A percentile compares a stretch with the other conserved stretches of the same genome.
phyloP scores from a whole-genome alignment of 2,797 vertebrate species.

The Todus mexicanus region DNA sequence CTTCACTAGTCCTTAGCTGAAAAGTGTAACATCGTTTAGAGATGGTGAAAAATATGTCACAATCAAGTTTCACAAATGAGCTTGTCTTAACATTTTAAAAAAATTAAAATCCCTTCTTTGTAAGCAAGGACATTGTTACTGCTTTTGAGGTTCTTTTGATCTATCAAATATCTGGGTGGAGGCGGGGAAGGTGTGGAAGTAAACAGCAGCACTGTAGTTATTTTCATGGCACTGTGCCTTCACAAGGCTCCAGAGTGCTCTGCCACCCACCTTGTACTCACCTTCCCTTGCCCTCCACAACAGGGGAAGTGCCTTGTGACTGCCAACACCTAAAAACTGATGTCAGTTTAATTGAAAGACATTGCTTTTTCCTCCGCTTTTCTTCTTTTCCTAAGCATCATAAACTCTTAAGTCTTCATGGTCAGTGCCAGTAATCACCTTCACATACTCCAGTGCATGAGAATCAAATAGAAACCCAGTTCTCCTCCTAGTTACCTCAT shows the following conservation, averaged over 20 bases:
- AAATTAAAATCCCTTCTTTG: rapidly evolving
- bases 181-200: background rate
- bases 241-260: background rate
- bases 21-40: background rate
- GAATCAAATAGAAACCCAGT: background rate
- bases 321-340: background rate
- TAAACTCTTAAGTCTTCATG: background rate
- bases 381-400: background rate
- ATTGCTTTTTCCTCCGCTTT: background rate
- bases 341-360: background rate
- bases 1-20: background rate
- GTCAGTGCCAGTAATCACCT: background rate
- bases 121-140: background rate
- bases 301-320: background rate
- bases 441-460: background rate
- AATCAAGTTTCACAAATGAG: background rate
- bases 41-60: background rate
- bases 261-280: background rate
- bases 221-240: background rate
- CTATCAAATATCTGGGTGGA: background rate
- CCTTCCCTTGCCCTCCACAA: background rate
- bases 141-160: background rate
- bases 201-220: background rate
- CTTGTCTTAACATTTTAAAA: too few species aligned
- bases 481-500: background rate